Conservation (phyloP, 2,797 vertebrate species). For the Clamator glandarius region DNA sequence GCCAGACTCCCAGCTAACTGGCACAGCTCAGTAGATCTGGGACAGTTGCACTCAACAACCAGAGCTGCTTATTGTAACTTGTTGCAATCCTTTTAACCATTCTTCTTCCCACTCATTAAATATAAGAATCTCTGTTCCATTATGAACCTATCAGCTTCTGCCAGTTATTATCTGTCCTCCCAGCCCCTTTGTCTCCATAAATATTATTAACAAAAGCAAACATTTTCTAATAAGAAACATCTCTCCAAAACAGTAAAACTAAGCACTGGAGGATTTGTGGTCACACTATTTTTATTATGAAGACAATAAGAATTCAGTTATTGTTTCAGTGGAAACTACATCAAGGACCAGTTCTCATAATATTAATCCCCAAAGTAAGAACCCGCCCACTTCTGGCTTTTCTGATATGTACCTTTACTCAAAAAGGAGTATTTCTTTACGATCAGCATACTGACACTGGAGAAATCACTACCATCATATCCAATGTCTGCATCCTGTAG, state of each 20-base stretch:
- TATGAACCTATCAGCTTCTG: background rate
- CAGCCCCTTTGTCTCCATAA: background rate
- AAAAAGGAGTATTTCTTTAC: background rate
- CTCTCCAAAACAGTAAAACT: background rate
- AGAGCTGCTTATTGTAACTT: background rate
- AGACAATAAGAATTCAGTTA: background rate
- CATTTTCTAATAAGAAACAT: background rate
- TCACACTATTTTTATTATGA: background rate
- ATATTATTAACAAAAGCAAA: conserved; percentile 15
- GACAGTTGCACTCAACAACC: background rate
- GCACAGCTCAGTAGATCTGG: background rate
- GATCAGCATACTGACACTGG: background rate
- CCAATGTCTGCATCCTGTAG: background rate
- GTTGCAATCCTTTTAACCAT: background rate
- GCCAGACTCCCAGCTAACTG: background rate
- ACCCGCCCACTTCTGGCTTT: background rate
- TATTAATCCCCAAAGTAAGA: background rate
- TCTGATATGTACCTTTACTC: background rate
- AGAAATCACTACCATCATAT: background rate
- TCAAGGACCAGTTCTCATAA: background rate
- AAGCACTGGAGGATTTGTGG: background rate
- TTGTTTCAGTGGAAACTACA: background rate
- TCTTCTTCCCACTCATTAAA: background rate
- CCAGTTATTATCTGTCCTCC: background rate
- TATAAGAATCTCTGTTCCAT: background rate